These are phyloP conservation scores for Leptura quadrifasciata DNA, from an alignment of 2,888 invertebrate species.

Conservation along the genomic window DNA sequence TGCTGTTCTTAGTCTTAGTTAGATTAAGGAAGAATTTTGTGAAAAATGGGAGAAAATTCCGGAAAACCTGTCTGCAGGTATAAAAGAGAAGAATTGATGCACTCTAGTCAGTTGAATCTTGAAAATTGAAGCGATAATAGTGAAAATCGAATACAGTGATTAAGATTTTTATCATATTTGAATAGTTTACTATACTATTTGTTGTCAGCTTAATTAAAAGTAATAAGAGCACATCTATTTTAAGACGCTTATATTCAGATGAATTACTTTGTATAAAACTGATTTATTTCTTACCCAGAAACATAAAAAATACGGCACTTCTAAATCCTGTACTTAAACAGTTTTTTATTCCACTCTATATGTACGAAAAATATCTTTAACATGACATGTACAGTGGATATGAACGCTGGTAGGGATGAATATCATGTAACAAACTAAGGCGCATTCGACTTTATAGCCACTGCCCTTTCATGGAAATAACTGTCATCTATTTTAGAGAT, in stretches of 20 bases:
- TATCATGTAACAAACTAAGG: constrained; percentile 56
- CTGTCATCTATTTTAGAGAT: constrained; percentile 75
- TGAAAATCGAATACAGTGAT: too few relatives aligned
- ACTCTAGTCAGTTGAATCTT: too few relatives aligned
- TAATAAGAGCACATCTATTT: too few relatives aligned
- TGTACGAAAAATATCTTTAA: constrained; percentile 29
- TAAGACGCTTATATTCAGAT: neutral
- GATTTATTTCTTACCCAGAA: neutral
- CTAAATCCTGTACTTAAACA: neutral
- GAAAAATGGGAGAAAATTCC: too few relatives aligned
- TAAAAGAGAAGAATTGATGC: too few relatives aligned
- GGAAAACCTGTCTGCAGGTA: too few relatives aligned
- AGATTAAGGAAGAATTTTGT: too few relatives aligned
- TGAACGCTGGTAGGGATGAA: constrained; percentile 59
- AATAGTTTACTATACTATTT: too few relatives aligned
- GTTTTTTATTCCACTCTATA: constrained; percentile 11
- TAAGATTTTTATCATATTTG: too few relatives aligned
- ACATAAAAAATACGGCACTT: neutral
- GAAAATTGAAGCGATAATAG: too few relatives aligned
- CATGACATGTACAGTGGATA: constrained; percentile 26
- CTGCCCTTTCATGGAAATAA: constrained; percentile 74
- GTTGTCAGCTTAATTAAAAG: too few relatives aligned
- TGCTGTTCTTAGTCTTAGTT: too few relatives aligned
- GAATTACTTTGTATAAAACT: neutral
- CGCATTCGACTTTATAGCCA: constrained; percentile 70